Base-by-base conservation (phyloP, 2,797 vertebrate species). In the Hippoglossus hippoglossus region DNA sequence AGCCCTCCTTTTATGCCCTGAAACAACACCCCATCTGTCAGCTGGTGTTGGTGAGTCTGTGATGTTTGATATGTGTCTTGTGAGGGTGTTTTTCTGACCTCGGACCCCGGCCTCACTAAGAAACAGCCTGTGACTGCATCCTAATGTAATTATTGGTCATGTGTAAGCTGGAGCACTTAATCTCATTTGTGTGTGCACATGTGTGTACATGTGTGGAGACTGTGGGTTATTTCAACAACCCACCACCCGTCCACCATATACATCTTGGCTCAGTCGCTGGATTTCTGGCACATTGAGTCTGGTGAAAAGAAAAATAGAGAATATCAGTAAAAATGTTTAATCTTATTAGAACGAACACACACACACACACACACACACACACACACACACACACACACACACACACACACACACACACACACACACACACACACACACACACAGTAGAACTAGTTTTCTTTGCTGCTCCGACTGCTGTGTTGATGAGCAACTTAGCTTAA, bases 141-240 rank as follows among this genome's bases (percentile, higher is more conserved):
- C 65, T 80, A 87, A 90, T 89, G 78, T 77, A 89, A 89, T 90
- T 76, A 88, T 49, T 52, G 73, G 70, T 90, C 91, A 90, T 91
- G 88, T 88, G 90, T 85, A 89, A 85, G 78, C 68, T 65, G 49
- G 41, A 82, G 62, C 57, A 28, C 68, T 61, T 89, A 89, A 91
- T 91, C 79, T 86, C 51, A 86, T 88, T 89, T 68, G 63, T 75
- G 51, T 71, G 46, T 59, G 31, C 82, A 74, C 79, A 80, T 67
- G 66, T 50, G 58, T 59, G 25, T 67, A 28, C 72, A 73, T 78
- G 75, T 86, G 67, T 71, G 46, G 47, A 55, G 57, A 63, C 57
- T 63, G 39, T 24, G 62, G n/a, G 25, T 25, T 39, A 12, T 21
- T 64, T 51, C 13, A 44, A 59, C 4, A 19, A 46, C 44, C 5